Conservation (phyloP, 2,888 invertebrate genomes). For the Fissipunctia ypsillon region DNA sequence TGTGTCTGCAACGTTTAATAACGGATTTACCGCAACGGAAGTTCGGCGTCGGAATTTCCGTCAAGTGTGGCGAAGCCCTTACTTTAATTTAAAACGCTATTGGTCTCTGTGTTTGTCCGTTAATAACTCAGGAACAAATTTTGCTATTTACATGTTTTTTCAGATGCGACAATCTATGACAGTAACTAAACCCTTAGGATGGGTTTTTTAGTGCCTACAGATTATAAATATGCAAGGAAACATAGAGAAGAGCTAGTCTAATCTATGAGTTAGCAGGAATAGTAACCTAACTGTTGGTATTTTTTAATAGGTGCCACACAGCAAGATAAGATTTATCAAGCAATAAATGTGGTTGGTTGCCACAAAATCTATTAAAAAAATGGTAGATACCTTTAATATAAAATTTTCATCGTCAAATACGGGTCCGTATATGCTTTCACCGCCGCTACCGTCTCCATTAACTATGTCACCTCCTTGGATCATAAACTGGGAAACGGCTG, state of each 20-base stretch:
- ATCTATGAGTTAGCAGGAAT: neutral
- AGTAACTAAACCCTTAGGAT: neutral
- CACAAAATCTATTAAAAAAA: too few species aligned
- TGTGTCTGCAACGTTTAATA: too few species aligned
- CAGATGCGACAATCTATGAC: neutral
- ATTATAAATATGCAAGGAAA: neutral
- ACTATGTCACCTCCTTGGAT: conserved; percentile 96
- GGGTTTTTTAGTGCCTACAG: neutral
- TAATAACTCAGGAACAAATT: neutral
- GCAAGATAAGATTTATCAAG: neutral
- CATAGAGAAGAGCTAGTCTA: neutral
- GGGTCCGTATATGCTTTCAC: conserved; percentile 98
- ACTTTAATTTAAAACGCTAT: neutral
- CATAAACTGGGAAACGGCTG: conserved; percentile 96
- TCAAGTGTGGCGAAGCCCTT: too few species aligned
- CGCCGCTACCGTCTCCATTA: conserved; percentile 95
- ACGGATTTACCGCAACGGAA: too few species aligned
- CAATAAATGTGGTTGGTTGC: neutral
- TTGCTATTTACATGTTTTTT: neutral
- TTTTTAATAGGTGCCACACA: neutral
- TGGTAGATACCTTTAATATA: conserved; percentile 91
- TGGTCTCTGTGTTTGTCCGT: neutral
- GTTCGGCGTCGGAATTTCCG: too few species aligned
- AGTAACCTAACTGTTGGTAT: neutral
- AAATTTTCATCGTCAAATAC: conserved; percentile 98